Evolutionary conservation across 2,113 vertebrate genomes (phyloP).

Genomic region (Melierax canorus): DNA sequence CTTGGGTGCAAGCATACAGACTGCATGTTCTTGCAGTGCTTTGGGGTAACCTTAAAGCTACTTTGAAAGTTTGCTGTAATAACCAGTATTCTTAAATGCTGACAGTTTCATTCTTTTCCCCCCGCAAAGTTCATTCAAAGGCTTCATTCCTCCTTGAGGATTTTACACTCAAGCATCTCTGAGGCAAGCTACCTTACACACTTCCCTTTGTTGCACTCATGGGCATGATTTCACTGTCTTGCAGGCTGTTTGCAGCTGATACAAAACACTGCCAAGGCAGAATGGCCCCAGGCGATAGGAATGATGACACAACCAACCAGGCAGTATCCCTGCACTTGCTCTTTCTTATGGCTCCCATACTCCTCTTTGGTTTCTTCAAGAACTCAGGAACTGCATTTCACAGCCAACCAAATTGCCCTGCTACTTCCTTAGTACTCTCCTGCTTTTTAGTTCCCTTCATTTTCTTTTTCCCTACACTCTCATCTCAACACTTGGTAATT

Average conservation of each 20-base stretch:
- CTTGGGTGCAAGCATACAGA: not conserved
- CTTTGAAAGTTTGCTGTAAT: not conserved
- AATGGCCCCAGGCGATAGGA: not conserved
- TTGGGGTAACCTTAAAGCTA: not conserved
- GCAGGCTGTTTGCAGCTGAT: not conserved
- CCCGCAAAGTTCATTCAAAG: not conserved
- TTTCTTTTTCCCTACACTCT: not conserved
- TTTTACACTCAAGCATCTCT: not conserved
- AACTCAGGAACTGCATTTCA: not conserved
- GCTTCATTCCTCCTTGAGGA: not conserved
- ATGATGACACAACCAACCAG: not conserved
- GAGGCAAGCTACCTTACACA: not conserved
- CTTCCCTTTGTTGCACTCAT: not conserved
- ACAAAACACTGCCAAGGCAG: not conserved
- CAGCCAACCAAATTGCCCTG: not conserved
- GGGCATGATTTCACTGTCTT: not conserved
- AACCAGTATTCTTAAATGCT: not conserved
- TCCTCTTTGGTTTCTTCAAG: not conserved
- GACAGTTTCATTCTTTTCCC: not conserved
- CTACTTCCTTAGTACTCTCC: not conserved
- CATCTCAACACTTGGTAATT: not conserved
- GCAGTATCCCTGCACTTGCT: not conserved
- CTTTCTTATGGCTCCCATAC: not conserved
- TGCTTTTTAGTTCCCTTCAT: not conserved
- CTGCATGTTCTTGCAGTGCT: not conserved